phyloP scores from a whole-genome alignment of 92 coral and sea anemone species.

The Umimayanthus chanpuru region DNA sequence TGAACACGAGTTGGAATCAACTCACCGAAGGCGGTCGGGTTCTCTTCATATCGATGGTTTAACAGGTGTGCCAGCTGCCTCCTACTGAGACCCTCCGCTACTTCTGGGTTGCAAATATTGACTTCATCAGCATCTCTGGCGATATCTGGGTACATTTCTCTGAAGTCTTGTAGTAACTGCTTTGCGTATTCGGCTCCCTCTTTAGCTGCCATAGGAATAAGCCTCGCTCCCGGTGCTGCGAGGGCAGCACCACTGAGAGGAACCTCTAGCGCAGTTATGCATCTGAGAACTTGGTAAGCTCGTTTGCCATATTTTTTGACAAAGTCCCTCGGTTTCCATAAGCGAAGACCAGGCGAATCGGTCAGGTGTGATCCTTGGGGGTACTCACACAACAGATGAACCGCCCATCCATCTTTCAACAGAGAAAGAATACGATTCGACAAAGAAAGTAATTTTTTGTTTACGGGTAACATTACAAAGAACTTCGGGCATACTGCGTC shows the following conservation, averaged over 20 bases:
- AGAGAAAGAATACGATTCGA: not conserved
- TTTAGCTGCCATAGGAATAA: not conserved
- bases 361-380: not conserved
- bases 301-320: conserved; percentile 3
- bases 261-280: not conserved
- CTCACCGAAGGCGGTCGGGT: not conserved
- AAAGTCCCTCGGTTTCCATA: not conserved
- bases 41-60: not conserved
- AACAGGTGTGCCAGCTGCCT: not conserved
- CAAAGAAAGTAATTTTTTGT: not conserved
- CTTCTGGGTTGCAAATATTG: not conserved
- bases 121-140: not conserved
- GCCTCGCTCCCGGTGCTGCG: not conserved
- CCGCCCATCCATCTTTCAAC: conserved; percentile 7
- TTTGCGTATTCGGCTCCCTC: conserved; percentile 12
- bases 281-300: not conserved
- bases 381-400: not conserved
- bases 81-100: not conserved
- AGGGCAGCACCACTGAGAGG: conserved; percentile 18
- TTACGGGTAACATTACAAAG: not conserved
- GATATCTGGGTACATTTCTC: not conserved
- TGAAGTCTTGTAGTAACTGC: conserved; percentile 4
- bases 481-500: not conserved
- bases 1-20: conserved; percentile 9
- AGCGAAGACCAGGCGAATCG: conserved; percentile 2